Conservation (phyloP, 2,888 invertebrate genomes). For the Ischnus inquisitorius region DNA sequence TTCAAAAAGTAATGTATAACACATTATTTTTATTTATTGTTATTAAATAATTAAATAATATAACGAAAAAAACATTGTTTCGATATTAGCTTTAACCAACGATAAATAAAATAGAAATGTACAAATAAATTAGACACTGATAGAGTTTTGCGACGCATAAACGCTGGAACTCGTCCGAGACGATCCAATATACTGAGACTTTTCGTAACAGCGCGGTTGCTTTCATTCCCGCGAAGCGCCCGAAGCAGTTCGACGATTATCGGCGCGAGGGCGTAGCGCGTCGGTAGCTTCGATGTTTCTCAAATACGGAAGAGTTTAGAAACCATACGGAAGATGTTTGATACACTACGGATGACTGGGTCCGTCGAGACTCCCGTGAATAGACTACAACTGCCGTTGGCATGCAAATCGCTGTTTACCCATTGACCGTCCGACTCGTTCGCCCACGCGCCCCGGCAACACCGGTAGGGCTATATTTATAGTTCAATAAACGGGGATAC, state of each 20-base stretch:
- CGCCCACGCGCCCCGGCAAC: conserved; percentile 64
- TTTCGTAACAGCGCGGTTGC: not conserved
- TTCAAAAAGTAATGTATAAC: no score
- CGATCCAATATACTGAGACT: not conserved
- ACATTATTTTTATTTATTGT: no score
- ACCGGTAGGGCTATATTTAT: conserved; percentile 50
- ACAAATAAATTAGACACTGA: not conserved
- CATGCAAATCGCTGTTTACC: conserved; percentile 67
- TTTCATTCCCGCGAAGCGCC: not conserved
- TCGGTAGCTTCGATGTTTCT: conserved; percentile 19
- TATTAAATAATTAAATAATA: no score
- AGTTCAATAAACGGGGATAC: conserved; percentile 47
- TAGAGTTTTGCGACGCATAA: not conserved
- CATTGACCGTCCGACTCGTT: conserved; percentile 69
- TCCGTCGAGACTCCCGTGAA: conserved; percentile 25
- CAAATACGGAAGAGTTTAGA: not conserved
- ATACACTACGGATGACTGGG: conserved; percentile 48
- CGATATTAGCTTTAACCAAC: no score
- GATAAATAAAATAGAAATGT: no score
- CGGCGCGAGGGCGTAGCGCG: not conserved
- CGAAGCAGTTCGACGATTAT: conserved; percentile 6
- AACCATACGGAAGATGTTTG: conserved; percentile 48
- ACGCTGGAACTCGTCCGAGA: not conserved
- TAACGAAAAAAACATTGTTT: no score
- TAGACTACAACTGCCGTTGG: conserved; percentile 23